Evolutionary conservation across 2,888 invertebrate genomes (phyloP), one percentile per base, ranked within the genome.

Genomic region (Idaea biselata): DNA sequence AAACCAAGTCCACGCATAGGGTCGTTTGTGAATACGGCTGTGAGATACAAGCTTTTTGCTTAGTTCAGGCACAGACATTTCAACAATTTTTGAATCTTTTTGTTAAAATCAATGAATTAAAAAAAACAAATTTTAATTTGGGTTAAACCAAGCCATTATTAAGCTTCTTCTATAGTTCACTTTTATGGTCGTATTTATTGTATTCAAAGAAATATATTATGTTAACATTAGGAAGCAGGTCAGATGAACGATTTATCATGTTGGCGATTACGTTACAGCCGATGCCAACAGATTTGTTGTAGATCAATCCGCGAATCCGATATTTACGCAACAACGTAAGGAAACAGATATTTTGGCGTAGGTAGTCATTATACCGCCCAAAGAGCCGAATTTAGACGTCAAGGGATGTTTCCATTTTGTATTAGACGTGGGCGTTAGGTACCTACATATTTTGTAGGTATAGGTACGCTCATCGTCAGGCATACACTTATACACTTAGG

Each of bases 241-340:
- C 86, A 84, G 74, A 79, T 67, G 66, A 77, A 71, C 81, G 73
- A 86, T 86, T 81, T 82, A 84, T 87, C 86, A 86, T 82, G 69
- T 74, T 73, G 78, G 74, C 79, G 76, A 84, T 79, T 84, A 84
- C 84, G 79, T 81, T 84, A 83, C 75, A 74, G 76, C 75, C 80
- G 80, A 83, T 83, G 80, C 72, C 78, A 69, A 82, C 81, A 82
- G 84, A 86, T 86, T 86, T 84, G 86, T 83, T 84, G 77, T 79
- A 81, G 79, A 84, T 84, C 79, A 74, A 83, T 86, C 82, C 82
- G 83, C 74, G 81, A 79, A 83, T 83, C 75, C 81, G 77, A 85
- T 84, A 81, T 81, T 82, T 81, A 79, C 79, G 78, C 74, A 80
- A 78, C 72, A 79, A 79, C 75, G 74, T 75, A 70, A 65, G 76